Conservation (phyloP, 2,113 vertebrate genomes). For the Catharus minimus region DNA sequence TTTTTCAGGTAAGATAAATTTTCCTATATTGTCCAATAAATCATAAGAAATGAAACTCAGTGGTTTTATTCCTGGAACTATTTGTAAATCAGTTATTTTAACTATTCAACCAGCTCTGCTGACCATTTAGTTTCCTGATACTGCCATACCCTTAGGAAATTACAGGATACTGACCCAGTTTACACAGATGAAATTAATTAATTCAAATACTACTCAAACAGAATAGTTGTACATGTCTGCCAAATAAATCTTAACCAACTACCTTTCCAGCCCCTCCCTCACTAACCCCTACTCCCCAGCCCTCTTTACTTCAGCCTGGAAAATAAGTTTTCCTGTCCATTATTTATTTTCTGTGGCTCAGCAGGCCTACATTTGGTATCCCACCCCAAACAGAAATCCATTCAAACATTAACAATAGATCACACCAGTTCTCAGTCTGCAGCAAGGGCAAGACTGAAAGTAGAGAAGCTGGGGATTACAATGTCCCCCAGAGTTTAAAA, state of each 20-base stretch:
- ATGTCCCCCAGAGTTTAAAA: not conserved
- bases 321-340: conserved; percentile 33
- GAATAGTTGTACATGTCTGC: conserved; percentile 39
- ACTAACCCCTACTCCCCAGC: not conserved
- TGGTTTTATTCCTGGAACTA: conserved; percentile 59
- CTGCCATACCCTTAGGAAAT: conserved; percentile 61
- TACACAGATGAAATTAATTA: conserved; percentile 70
- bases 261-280: conserved; percentile 51
- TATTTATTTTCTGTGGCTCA: conserved; percentile 58
- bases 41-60: conserved; percentile 20
- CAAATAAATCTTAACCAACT: conserved; percentile 65
- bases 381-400: conserved; percentile 33
- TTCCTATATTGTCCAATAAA: conserved; percentile 63
- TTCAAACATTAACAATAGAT: conserved; percentile 46
- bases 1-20: conserved; percentile 70
- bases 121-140: conserved; percentile 60
- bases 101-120: conserved; percentile 55
- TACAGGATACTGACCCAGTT: conserved; percentile 56
- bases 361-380: conserved; percentile 14
- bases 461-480: not conserved
- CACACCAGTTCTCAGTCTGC: not conserved
- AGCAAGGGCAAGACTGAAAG: not conserved
- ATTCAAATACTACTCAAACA: conserved; percentile 53
- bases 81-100: conserved; percentile 69
- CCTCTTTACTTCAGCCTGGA: not conserved